phyloP scores from a whole-genome alignment of 2,888 invertebrate species.

The Clunio marinus region DNA sequence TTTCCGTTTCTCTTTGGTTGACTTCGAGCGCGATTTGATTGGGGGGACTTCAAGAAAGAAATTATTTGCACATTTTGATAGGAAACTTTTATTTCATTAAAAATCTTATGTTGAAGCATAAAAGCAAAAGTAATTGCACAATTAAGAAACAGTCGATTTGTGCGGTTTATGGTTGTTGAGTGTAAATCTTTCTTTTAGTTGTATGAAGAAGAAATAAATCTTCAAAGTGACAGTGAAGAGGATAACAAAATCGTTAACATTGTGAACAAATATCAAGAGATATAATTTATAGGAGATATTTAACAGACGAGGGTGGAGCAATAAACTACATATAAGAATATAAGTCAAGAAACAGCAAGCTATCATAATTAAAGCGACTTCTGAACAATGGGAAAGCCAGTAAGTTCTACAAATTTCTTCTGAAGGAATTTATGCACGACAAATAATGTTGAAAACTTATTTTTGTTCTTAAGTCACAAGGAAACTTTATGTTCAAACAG shows the following conservation, averaged over 20 bases:
- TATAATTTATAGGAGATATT: background rate
- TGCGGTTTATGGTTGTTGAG: background rate
- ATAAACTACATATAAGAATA: background rate
- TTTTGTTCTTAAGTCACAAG: background rate
- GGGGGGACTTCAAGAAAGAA: no score
- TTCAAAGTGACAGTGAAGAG: background rate
- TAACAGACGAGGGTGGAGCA: background rate
- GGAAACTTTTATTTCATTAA: no score
- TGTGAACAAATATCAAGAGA: background rate
- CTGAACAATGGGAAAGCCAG: slow-evolving; percentile 31
- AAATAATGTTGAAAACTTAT: background rate
- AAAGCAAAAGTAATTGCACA: slow-evolving; percentile 21
- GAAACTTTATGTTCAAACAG: background rate
- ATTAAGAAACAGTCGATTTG: background rate
- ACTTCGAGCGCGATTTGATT: no score
- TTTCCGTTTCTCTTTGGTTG: no score
- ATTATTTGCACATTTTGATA: no score
- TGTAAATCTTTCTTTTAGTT: no score
- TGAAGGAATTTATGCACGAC: background rate
- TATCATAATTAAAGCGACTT: slow-evolving; percentile 1
- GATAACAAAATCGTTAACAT: background rate
- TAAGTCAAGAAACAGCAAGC: background rate
- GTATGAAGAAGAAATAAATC: background rate
- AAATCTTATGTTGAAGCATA: no score
- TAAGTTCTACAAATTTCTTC: no score